Evolutionary conservation across 2,888 invertebrate species (phyloP).

Genomic region (Perizoma affinitatum): DNA sequence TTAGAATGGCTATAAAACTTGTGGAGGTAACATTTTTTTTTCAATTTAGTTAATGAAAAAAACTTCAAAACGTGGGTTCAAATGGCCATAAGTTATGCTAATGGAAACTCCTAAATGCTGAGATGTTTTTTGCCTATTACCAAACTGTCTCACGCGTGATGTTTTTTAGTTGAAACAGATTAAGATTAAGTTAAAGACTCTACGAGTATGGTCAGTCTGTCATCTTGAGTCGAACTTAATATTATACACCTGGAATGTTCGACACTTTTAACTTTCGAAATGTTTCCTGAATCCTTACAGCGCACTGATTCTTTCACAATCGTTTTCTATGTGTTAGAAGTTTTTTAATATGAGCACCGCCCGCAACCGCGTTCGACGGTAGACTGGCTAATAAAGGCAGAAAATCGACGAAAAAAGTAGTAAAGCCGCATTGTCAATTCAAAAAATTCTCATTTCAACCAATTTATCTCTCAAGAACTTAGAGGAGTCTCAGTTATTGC

Average conservation of each 20-base stretch:
- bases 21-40: not conserved
- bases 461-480: no score
- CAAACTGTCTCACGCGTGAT: not conserved
- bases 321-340: no score
- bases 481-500: not conserved
- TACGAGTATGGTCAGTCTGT: not conserved
- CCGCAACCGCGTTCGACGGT: no score
- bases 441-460: no score
- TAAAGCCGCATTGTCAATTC: no score
- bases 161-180: not conserved
- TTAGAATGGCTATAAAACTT: not conserved
- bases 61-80: not conserved
- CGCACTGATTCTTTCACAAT: no score
- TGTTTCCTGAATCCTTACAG: no score
- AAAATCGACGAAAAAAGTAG: no score
- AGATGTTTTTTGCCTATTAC: constrained; percentile 1
- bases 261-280: no score
- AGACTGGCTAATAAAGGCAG: no score
- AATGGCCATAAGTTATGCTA: not conserved
- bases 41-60: not conserved
- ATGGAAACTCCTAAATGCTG: not conserved
- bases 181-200: not conserved
- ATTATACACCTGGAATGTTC: no score
- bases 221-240: not conserved
- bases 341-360: no score